These are phyloP conservation scores for Noctilio leporinus DNA, from an alignment of 2,113 vertebrate species.

Conservation along the genomic window DNA sequence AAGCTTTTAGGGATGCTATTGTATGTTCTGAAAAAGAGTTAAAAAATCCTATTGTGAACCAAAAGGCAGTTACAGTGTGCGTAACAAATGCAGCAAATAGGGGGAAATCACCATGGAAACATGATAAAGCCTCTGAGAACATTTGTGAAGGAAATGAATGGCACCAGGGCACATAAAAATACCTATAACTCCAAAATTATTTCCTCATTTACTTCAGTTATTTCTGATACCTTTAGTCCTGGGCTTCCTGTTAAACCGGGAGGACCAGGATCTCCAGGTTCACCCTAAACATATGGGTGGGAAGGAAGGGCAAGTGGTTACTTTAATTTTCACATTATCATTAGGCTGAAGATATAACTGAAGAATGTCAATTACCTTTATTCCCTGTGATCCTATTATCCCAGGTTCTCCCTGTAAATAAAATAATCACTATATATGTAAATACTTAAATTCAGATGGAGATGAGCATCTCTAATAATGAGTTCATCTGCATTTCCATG, in stretches of 20 bases:
- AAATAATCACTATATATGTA: not conserved
- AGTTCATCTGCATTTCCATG: not conserved
- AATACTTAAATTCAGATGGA: slow-evolving; percentile 28
- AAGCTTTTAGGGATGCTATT: not conserved
- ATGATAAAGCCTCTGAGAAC: not conserved
- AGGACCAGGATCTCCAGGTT: slow-evolving; percentile 84
- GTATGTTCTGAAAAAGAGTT: slow-evolving; percentile 9
- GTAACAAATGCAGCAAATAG: not conserved
- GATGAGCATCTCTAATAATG: not conserved
- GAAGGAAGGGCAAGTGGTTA: not conserved
- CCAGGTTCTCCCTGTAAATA: slow-evolving; percentile 85
- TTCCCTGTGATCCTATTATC: slow-evolving; percentile 81
- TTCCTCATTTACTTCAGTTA: not conserved
- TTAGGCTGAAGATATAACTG: not conserved
- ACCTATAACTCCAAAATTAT: not conserved
- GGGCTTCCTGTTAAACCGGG: slow-evolving; percentile 85
- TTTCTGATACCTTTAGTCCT: slow-evolving; percentile 83
- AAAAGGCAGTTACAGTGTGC: not conserved
- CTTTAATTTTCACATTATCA: not conserved
- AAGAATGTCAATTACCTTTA: slow-evolving; percentile 82
- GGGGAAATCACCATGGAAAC: slow-evolving; percentile 31
- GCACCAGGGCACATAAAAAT: not conserved
- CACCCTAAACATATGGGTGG: slow-evolving; percentile 68
- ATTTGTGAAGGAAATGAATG: slow-evolving; percentile 21
- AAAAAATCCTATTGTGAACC: not conserved